Evolutionary conservation across 1,140 invertebrate genomes (phyloP).

Genomic region (Heliconius hewitsoni): DNA sequence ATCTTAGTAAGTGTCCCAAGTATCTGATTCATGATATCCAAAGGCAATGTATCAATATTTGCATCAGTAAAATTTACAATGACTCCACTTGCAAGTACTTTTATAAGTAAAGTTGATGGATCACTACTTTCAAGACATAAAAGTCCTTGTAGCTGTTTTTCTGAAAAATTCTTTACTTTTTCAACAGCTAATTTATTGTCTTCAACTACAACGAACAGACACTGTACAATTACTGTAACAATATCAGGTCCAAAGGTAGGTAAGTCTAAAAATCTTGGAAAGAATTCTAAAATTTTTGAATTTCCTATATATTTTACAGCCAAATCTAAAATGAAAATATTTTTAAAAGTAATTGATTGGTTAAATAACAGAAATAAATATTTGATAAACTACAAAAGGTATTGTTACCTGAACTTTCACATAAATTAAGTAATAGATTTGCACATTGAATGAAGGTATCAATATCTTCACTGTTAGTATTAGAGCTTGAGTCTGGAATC

Average conservation of each 20-base stretch:
- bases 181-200: slow-evolving; percentile 83
- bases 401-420: slow-evolving; percentile 81
- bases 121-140: slow-evolving; percentile 71
- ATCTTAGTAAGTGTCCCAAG: slow-evolving; percentile 74
- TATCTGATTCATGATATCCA: slow-evolving; percentile 69
- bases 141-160: slow-evolving; percentile 75
- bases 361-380: slow-evolving; percentile 1
- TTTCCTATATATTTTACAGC: slow-evolving; percentile 86
- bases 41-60: slow-evolving; percentile 62
- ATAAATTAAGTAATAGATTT: slow-evolving; percentile 86
- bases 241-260: slow-evolving; percentile 83
- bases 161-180: slow-evolving; percentile 75
- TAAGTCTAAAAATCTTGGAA: slow-evolving; percentile 85
- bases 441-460: slow-evolving; percentile 86
- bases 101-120: slow-evolving; percentile 77
- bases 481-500: slow-evolving; percentile 64
- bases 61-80: slow-evolving; percentile 78
- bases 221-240: slow-evolving; percentile 83
- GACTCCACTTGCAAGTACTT: slow-evolving; percentile 82
- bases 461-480: slow-evolving; percentile 82
- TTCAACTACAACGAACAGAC: slow-evolving; percentile 85
- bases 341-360: background rate
- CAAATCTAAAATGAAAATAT: slow-evolving; percentile 74
- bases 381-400: background rate
- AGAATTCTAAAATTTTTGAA: slow-evolving; percentile 83